These are phyloP conservation scores for Eidolon dupreanum DNA, from an alignment of 2,797 vertebrate genomes.

Conservation along the genomic window DNA sequence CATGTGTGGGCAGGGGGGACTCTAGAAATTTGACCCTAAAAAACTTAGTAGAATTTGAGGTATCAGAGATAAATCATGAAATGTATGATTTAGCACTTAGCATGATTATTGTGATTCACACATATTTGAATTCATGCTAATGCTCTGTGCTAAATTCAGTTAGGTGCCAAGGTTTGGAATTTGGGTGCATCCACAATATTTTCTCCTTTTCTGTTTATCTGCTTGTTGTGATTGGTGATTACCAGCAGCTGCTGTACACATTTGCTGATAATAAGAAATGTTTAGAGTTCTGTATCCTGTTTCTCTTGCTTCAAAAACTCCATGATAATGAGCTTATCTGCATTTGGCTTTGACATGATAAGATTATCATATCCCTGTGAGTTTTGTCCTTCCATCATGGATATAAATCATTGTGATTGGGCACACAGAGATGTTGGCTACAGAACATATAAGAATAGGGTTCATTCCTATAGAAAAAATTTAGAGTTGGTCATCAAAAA, in stretches of 20 bases:
- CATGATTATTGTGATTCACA: conserved; percentile 74
- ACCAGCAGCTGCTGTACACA: conserved; percentile 63
- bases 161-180: conserved; percentile 71
- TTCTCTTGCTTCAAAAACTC: conserved; percentile 44
- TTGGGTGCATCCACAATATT: conserved; percentile 61
- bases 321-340: conserved; percentile 69
- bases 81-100: conserved; percentile 66
- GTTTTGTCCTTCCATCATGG: conserved; percentile 32
- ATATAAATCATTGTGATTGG: neutral
- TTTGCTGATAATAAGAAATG: conserved; percentile 63
- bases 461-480: neutral
- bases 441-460: neutral
- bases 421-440: neutral
- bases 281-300: conserved; percentile 60
- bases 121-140: conserved; percentile 73
- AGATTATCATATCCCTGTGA: conserved; percentile 43
- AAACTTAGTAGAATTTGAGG: neutral
- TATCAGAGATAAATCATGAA: conserved; percentile 54
- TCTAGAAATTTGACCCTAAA: conserved; percentile 35
- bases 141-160: conserved; percentile 67
- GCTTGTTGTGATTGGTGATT: conserved; percentile 66
- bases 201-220: conserved; percentile 64
- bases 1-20: neutral
- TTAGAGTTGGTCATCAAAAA: neutral
- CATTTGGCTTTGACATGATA: conserved; percentile 46